Percentiles rank a stretch among this genome's conserved stretches.
These are phyloP conservation scores for Vannuccia rotundouncinata DNA, from an alignment of 2,888 invertebrate species.

Conservation along the genomic window DNA sequence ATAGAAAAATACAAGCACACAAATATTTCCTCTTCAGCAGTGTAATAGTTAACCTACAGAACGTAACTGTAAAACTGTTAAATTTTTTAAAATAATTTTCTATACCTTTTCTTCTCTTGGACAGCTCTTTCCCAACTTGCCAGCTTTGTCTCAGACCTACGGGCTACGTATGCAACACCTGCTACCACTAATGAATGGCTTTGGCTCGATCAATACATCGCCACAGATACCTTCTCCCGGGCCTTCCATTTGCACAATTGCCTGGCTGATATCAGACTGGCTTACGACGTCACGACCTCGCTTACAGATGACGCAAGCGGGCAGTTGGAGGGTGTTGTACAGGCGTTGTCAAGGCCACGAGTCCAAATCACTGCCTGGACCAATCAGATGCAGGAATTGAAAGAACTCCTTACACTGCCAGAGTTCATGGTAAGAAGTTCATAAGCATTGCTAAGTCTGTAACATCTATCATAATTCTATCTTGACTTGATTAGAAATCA, in stretches of 20 bases:
- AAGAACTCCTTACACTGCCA: not conserved
- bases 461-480: too few species aligned
- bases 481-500: too few species aligned
- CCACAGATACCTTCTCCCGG: not conserved
- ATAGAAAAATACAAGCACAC: too few species aligned
- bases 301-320: not conserved
- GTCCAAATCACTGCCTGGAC: not conserved
- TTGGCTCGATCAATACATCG: not conserved
- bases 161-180: not conserved
- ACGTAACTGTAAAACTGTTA: too few species aligned
- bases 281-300: not conserved
- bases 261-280: not conserved
- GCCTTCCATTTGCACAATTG: not conserved
- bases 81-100: too few species aligned
- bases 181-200: not conserved
- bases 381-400: not conserved
- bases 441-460: too few species aligned
- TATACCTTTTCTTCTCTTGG: too few species aligned
- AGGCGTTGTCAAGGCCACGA: not conserved
- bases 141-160: not conserved
- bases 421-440: too few species aligned
- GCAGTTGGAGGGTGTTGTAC: not conserved
- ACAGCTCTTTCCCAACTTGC: not conserved
- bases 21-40: too few species aligned
- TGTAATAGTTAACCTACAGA: too few species aligned